Evolutionary conservation across 2,113 vertebrate genomes (phyloP).

Genomic region (Corapipo altera): DNA sequence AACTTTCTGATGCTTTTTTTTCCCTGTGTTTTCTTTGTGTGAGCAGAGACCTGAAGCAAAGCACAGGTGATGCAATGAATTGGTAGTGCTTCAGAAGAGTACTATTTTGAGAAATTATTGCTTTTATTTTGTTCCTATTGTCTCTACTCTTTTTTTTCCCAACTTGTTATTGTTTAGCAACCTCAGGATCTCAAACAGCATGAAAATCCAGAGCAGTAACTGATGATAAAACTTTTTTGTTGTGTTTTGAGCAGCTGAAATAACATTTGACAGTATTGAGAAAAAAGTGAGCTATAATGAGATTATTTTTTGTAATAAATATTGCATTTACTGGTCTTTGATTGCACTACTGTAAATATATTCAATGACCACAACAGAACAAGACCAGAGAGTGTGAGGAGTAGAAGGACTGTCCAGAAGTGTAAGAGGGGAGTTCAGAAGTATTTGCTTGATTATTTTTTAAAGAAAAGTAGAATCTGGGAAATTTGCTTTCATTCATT

Average conservation of each 20-base stretch:
- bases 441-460: neutral
- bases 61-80: neutral
- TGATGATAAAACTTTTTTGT: neutral
- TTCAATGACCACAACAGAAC: neutral
- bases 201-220: neutral
- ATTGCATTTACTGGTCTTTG: neutral
- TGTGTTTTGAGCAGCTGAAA: neutral
- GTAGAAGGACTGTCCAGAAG: neutral
- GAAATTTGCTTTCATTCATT: neutral
- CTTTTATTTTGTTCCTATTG: neutral
- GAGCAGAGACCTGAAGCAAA: neutral
- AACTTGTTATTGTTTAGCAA: neutral
- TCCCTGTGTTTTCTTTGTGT: neutral
- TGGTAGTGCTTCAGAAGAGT: neutral
- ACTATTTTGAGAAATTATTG: neutral
- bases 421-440: neutral
- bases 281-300: neutral
- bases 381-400: neutral
- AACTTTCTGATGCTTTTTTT: neutral
- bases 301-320: constrained; percentile 15
- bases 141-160: neutral
- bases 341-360: neutral
- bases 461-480: neutral
- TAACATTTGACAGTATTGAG: neutral
- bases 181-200: neutral